These are phyloP conservation scores for Thunnus albacares DNA, from an alignment of 2,797 vertebrate species.

Conservation along the genomic window DNA sequence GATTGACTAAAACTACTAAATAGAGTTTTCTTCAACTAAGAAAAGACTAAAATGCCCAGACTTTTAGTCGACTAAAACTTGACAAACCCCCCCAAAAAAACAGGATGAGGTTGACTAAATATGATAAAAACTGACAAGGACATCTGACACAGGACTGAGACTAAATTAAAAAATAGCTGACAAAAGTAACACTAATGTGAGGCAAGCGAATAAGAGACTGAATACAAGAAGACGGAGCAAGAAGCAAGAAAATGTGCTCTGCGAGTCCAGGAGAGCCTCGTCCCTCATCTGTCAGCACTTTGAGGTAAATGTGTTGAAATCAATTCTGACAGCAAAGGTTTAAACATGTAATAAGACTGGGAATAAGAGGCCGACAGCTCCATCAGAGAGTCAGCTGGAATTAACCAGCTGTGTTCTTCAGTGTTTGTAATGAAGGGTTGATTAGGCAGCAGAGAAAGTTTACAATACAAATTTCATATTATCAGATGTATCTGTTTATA, in stretches of 20 bases:
- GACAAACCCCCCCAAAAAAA: no score
- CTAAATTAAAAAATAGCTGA: no score
- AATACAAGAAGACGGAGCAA: not conserved
- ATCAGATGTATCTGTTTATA: not conserved
- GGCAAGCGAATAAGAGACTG: not conserved
- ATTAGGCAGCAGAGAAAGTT: constrained; percentile 22
- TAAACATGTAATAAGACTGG: constrained; percentile 43
- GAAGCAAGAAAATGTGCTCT: not conserved
- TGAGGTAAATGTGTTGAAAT: constrained; percentile 48
- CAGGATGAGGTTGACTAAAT: no score
- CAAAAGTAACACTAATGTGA: not conserved
- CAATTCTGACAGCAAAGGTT: constrained; percentile 19
- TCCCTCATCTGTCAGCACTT: constrained; percentile 34
- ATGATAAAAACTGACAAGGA: no score
- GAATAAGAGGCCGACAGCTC: constrained; percentile 30
- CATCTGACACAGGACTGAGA: no score
- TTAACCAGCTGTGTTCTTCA: constrained; percentile 10
- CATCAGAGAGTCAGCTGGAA: constrained; percentile 24
- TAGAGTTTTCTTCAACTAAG: no score
- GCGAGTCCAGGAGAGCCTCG: not conserved
- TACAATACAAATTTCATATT: not conserved
- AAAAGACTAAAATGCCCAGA: no score
- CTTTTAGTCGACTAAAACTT: no score
- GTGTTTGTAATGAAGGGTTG: constrained; percentile 24
- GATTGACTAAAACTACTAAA: no score